Evolutionary conservation across 2,113 vertebrate genomes (phyloP).

Genomic region (Girardinichthys multiradiatus): DNA sequence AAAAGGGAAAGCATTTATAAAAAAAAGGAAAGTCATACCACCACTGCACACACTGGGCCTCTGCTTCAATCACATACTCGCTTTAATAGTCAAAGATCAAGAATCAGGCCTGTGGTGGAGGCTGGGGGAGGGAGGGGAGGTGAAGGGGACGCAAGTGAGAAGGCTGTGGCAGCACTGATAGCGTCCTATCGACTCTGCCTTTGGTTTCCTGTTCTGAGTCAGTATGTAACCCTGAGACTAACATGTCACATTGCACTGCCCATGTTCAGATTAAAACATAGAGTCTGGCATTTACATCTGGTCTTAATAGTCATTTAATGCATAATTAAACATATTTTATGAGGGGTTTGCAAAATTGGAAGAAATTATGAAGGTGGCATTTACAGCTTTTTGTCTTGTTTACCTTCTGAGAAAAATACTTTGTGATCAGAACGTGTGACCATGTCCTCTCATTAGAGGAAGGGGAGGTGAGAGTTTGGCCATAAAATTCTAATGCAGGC

Average conservation of each 20-base stretch:
- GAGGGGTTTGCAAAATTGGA: background rate
- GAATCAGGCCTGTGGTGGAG: slow-evolving; percentile 51
- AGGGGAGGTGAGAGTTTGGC: background rate
- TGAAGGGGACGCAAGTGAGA: slow-evolving; percentile 13
- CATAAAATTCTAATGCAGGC: background rate
- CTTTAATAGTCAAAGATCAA: slow-evolving; percentile 40
- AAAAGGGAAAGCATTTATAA: slow-evolving; percentile 5
- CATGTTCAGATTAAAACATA: background rate
- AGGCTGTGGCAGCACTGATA: slow-evolving; percentile 67
- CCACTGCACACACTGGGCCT: slow-evolving; percentile 22
- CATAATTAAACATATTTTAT: background rate
- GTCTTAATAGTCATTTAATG: slow-evolving; percentile 2
- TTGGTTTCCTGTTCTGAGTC: slow-evolving; percentile 78
- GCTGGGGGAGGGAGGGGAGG: background rate
- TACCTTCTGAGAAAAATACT: background rate
- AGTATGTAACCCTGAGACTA: slow-evolving; percentile 31
- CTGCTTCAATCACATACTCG: slow-evolving; percentile 74
- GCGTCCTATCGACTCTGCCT: slow-evolving; percentile 37
- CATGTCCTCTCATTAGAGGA: background rate
- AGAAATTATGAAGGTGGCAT: background rate
- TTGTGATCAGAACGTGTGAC: background rate
- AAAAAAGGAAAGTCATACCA: background rate
- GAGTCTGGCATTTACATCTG: background rate
- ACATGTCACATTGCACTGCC: slow-evolving; percentile 20
- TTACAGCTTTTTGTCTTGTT: background rate